phyloP scores from a whole-genome alignment of 2,888 invertebrate genomes.

The Geophilus truncorum region DNA sequence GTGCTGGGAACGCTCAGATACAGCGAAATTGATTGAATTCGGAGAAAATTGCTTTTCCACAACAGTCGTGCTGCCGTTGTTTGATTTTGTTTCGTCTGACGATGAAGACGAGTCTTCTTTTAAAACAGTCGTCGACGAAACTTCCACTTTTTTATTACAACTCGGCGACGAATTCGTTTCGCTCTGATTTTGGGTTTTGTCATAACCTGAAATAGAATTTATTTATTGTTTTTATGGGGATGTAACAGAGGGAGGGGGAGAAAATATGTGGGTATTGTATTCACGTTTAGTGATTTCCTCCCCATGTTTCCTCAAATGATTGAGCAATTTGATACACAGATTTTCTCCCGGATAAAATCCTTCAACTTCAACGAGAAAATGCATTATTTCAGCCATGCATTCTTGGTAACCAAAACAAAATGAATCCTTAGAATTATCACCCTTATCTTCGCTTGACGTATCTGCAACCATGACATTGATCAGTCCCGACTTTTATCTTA shows the following conservation, averaged over 20 bases:
- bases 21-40: background rate
- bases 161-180: no score
- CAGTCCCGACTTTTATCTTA: background rate
- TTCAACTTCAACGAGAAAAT: conserved; percentile 80
- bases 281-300: conserved; percentile 57
- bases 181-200: background rate
- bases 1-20: background rate
- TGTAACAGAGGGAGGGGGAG: no score
- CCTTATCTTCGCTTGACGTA: background rate
- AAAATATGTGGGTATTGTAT: no score
- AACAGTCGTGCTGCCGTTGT: background rate
- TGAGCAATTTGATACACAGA: conserved; percentile 71
- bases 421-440: conserved; percentile 49
- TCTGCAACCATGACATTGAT: background rate
- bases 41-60: background rate
- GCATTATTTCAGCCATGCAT: conserved; percentile 81
- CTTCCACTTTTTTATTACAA: background rate
- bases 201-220: background rate
- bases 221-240: background rate
- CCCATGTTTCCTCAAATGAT: conserved; percentile 78
- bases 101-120: no score
- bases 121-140: background rate
- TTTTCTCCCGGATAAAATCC: conserved; percentile 74
- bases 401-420: conserved; percentile 84
- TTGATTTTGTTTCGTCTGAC: background rate